phyloP scores from a whole-genome alignment of 2,888 invertebrate species.

The Hirtodrosophila trivittata region DNA sequence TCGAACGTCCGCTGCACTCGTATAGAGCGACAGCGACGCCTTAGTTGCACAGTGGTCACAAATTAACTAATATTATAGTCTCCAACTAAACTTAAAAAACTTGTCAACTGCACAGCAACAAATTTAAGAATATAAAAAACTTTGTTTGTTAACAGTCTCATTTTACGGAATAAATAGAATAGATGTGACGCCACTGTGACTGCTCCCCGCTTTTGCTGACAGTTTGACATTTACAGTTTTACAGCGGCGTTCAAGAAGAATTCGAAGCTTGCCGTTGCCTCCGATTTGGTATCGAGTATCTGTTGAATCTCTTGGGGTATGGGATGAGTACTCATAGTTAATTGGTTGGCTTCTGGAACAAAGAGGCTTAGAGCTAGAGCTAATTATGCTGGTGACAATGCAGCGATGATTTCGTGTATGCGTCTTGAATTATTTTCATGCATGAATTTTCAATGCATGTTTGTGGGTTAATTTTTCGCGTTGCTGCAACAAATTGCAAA shows the following conservation, averaged over 20 bases:
- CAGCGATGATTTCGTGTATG: conserved; percentile 23
- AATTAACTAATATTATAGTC: no score
- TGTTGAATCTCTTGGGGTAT: conserved; percentile 3
- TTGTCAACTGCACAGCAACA: no score
- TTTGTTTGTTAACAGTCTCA: no score
- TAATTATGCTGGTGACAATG: conserved; percentile 55
- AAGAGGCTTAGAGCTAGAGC: conserved; percentile 11
- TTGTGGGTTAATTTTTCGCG: background rate
- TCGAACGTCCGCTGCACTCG: conserved; percentile 24
- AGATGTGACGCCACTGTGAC: conserved; percentile 40
- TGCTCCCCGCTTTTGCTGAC: conserved; percentile 9
- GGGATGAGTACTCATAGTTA: background rate
- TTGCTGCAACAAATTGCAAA: conserved; percentile 71
- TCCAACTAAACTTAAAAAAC: no score
- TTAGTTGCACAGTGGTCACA: conserved; percentile 42
- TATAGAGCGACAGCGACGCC: conserved; percentile 24
- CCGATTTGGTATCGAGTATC: conserved; percentile 23
- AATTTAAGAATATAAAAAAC: no score
- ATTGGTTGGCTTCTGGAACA: conserved; percentile 24
- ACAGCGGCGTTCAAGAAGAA: conserved; percentile 20
- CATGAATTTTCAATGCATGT: conserved; percentile 20
- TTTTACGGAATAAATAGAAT: no score
- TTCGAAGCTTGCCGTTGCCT: conserved; percentile 21
- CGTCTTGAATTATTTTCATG: conserved; percentile 14
- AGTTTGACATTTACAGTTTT: conserved; percentile 66